Conservation (phyloP, 2,888 invertebrate genomes). For the Steinernema carpocapsae region DNA sequence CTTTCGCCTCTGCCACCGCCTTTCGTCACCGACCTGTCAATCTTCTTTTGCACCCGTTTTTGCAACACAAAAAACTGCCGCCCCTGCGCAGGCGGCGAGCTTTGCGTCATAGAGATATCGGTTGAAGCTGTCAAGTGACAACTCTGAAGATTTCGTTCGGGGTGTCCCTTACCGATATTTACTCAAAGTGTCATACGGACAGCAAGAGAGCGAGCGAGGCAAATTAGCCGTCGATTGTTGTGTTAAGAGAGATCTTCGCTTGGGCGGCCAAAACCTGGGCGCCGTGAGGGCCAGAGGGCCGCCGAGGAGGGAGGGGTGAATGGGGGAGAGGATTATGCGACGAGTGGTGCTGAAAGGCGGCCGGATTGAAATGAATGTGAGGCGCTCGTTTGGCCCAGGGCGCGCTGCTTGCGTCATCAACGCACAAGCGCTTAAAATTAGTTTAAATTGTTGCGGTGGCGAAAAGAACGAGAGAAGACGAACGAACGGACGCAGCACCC, state of each 20-base stretch:
- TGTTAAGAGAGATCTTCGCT: background rate
- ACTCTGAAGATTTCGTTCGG: background rate
- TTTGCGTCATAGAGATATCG: slow-evolving; percentile 18
- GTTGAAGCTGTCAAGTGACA: slow-evolving; percentile 12
- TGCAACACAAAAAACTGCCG: background rate
- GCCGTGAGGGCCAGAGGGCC: background rate
- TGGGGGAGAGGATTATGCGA: no score
- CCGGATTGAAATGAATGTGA: background rate
- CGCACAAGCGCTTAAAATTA: slow-evolving; percentile 25
- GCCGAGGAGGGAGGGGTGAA: no score
- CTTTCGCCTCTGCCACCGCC: background rate
- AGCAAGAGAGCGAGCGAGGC: background rate
- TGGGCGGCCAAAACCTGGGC: background rate
- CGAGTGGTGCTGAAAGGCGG: no score
- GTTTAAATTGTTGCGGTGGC: slow-evolving; percentile 35
- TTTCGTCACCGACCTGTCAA: no score
- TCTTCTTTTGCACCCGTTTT: background rate
- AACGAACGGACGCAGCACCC: slow-evolving; percentile 17
- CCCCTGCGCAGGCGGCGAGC: background rate
- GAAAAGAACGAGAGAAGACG: slow-evolving; percentile 3
- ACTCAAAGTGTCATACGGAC: slow-evolving; percentile 15
- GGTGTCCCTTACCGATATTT: slow-evolving; percentile 12
- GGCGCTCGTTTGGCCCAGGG: slow-evolving; percentile 6
- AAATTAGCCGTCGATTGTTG: slow-evolving; percentile 29
- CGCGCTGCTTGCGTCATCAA: slow-evolving; percentile 28